Evolutionary conservation across 2,888 invertebrate genomes (phyloP), one percentile per base, ranked within the genome.

Genomic region (Drosophila neotestacea): DNA sequence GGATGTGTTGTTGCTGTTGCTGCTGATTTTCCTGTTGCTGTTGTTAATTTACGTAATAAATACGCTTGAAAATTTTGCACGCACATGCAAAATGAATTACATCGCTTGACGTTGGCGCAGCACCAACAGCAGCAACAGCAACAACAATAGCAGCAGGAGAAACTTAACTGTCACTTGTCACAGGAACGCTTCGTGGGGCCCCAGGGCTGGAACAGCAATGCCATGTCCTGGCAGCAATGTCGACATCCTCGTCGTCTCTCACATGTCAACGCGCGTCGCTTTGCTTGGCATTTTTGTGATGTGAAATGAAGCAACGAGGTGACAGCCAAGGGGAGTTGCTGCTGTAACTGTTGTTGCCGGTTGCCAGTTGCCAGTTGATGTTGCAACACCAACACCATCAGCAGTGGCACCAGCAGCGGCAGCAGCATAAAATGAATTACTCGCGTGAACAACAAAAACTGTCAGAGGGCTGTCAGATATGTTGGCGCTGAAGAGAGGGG

Each of bases 401-500:
- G 28, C 47, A 59, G 22, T 22, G 22, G 22, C 47, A 59, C 64
- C 54, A 34, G 68, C 81, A 75, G 39, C 82, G 71, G 75, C 87
- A 84, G 87, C 83, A 85, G 70, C 79, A 86, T 79, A 91, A 91
- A 90, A 91, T 90, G 91, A 91, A 91, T 91, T 91, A 91, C 89
- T 91, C 90, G 91, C 91, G 87, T 90, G 91, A 91, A 90, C 89
- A 91, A 90, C 91, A 90, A 91, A 85, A 91, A 90, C 91, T 91
- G 91, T 91, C 91, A 91, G 88, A 85, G 81, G 70, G 88, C 91
- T 91, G 91, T 91, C 91, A 91, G 91, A 86, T 84, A 77, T 77
- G 87, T 54, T 59, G 73, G 77, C 54, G 59, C 72, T 60, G 44
- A 10, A 10, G 22, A 22, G 44, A 10, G 9, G 22, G n/a, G 13